Percentiles rank a stretch among this genome's conserved stretches.
phyloP scores from a whole-genome alignment of 2,888 invertebrate species.

The Heliconius aoede region DNA sequence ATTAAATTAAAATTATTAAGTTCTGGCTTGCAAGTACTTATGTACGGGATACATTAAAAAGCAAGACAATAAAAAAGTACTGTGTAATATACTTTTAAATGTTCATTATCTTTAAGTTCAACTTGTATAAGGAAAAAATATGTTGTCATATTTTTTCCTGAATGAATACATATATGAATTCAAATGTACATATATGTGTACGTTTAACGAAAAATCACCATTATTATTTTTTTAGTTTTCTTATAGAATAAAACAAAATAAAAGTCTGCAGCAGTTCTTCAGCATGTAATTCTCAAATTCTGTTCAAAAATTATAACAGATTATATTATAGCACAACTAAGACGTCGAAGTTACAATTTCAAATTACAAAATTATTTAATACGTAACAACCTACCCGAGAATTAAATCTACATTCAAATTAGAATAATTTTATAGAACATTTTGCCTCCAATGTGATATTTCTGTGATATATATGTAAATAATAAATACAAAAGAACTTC shows the following conservation, averaged over 20 bases:
- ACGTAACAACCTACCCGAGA: background rate
- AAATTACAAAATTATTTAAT: background rate
- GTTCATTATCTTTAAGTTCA: background rate
- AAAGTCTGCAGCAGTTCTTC: too few relatives aligned
- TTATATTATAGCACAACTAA: background rate
- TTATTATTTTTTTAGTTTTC: too few relatives aligned
- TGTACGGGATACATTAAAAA: too few relatives aligned
- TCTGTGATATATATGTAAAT: constrained; percentile 36
- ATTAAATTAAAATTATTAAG: too few relatives aligned
- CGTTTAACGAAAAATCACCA: too few relatives aligned
- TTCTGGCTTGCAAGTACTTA: too few relatives aligned
- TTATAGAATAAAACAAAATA: too few relatives aligned
- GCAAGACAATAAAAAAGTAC: too few relatives aligned
- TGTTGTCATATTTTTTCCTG: too few relatives aligned
- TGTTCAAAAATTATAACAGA: background rate
- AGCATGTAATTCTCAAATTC: background rate
- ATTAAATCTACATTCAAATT: constrained; percentile 19
- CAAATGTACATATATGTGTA: too few relatives aligned
- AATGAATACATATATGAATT: too few relatives aligned
- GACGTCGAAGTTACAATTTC: background rate
- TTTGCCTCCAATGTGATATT: constrained; percentile 12
- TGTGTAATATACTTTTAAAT: background rate
- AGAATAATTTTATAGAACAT: background rate
- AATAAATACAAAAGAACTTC: constrained; percentile 39
- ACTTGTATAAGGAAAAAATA: background rate